A percentile compares a stretch with the other conserved stretches of the same genome.
These are phyloP conservation scores for Cabera pusaria DNA, from an alignment of 2,888 invertebrate species.

Conservation along the genomic window DNA sequence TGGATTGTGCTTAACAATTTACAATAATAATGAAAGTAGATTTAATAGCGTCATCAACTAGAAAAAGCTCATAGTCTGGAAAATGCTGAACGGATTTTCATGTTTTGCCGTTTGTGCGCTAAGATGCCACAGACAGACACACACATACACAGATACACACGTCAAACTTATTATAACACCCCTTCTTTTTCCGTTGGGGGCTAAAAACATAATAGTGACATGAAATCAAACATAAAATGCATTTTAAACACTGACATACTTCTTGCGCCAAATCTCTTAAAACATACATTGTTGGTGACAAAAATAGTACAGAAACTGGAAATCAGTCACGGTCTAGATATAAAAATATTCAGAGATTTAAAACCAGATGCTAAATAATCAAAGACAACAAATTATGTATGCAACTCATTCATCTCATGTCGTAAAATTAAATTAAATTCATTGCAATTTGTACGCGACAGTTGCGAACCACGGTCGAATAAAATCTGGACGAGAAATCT, in stretches of 20 bases:
- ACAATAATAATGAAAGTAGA: too few species aligned
- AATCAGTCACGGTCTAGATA: constrained; percentile 8
- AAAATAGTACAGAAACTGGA: constrained; percentile 12
- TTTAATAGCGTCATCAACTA: too few species aligned
- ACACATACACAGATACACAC: too few species aligned
- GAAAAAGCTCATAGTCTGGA: too few species aligned
- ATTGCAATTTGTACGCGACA: constrained; percentile 2
- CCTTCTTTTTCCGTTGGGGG: too few species aligned
- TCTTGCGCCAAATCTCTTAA: constrained; percentile 7
- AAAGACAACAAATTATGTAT: neutral
- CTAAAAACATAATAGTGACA: too few species aligned
- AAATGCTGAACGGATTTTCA: too few species aligned
- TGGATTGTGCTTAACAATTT: too few species aligned
- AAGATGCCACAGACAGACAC: too few species aligned
- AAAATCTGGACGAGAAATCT: neutral
- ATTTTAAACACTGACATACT: neutral
- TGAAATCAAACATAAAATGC: too few species aligned
- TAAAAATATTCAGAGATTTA: constrained; percentile 7
- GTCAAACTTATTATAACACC: too few species aligned
- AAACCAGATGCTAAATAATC: constrained; percentile 1
- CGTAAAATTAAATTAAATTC: constrained; percentile 6
- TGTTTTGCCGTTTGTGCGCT: too few species aligned
- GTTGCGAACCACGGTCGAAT: constrained; percentile 4
- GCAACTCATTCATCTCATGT: constrained; percentile 8
- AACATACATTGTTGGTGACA: constrained; percentile 12